phyloP scores from a whole-genome alignment of 2,113 vertebrate genomes.

The Sturnus vulgaris region DNA sequence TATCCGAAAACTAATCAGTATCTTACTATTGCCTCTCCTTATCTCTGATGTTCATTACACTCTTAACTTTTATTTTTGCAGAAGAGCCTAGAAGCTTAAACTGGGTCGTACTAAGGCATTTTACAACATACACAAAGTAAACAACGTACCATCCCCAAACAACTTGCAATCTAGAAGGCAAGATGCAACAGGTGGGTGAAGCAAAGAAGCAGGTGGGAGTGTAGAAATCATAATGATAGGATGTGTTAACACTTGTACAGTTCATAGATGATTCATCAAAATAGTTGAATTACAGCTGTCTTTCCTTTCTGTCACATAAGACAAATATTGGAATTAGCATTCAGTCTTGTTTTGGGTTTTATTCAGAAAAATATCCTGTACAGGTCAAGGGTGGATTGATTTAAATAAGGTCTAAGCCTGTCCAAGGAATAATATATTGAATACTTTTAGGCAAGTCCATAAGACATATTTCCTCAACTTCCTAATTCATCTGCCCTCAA shows the following conservation, averaged over 20 bases:
- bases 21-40: not conserved
- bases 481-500: not conserved
- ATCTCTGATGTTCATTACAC: not conserved
- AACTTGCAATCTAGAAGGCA: slow-evolving; percentile 39
- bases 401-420: not conserved
- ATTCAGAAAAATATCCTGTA: not conserved
- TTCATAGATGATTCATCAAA: slow-evolving; percentile 47
- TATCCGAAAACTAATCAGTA: not conserved
- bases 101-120: not conserved
- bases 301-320: not conserved
- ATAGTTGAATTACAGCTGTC: not conserved
- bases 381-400: not conserved
- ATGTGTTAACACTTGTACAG: slow-evolving; percentile 50
- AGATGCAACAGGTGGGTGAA: slow-evolving; percentile 58
- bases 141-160: not conserved
- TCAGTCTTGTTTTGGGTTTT: not conserved
- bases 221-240: slow-evolving; percentile 28
- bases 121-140: slow-evolving; percentile 7
- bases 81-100: not conserved
- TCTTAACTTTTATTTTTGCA: not conserved
- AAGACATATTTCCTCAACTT: not conserved
- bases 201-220: slow-evolving; percentile 41
- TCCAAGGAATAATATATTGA: not conserved
- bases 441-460: not conserved
- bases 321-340: not conserved